A percentile compares a stretch with the other conserved stretches of the same genome.
Conservation (phyloP, 2,888 invertebrate species). For the Lasioglossum zephyrum region DNA sequence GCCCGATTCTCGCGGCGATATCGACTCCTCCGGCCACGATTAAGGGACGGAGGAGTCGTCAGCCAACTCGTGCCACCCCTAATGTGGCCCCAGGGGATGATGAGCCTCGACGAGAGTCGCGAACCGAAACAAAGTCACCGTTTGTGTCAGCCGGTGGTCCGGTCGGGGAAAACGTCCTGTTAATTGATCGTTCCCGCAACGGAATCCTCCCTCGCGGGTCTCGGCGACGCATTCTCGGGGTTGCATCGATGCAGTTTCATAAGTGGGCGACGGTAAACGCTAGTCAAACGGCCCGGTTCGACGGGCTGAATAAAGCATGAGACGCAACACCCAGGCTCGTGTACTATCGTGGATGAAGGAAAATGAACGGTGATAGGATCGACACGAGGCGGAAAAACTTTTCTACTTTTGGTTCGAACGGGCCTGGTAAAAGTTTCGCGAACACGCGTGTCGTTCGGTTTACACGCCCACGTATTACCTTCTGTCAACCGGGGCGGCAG, state of each 20-base stretch:
- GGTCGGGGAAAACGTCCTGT: slow-evolving; percentile 7
- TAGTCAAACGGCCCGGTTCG: slow-evolving; percentile 11
- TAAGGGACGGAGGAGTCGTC: slow-evolving; percentile 64
- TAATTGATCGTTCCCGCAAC: slow-evolving; percentile 36
- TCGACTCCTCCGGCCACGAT: slow-evolving; percentile 69
- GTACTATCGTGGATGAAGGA: slow-evolving; percentile 15
- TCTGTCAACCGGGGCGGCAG: slow-evolving; percentile 23
- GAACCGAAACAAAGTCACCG: slow-evolving; percentile 48
- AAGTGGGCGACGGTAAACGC: not conserved
- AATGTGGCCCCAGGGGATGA: slow-evolving; percentile 67
- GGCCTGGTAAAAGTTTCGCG: slow-evolving; percentile 57
- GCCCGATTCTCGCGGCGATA: slow-evolving; percentile 70
- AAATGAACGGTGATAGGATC: slow-evolving; percentile 38
- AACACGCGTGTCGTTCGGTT: slow-evolving; percentile 56
- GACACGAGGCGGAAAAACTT: slow-evolving; percentile 29
- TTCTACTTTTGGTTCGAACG: slow-evolving; percentile 27
- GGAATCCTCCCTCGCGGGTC: not conserved
- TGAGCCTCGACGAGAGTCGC: slow-evolving; percentile 21
- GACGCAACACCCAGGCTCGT: not conserved
- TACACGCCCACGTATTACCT: slow-evolving; percentile 61
- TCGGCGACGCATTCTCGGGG: not conserved
- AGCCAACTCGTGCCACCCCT: slow-evolving; percentile 54
- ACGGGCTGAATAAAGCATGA: slow-evolving; percentile 4
- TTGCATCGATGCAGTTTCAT: slow-evolving; percentile 1
- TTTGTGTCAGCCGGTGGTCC: slow-evolving; percentile 32